A percentile compares a stretch with the other conserved stretches of the same genome.
Conservation (phyloP, 1,140 invertebrate species). For the Philopotamus ludificatus region DNA sequence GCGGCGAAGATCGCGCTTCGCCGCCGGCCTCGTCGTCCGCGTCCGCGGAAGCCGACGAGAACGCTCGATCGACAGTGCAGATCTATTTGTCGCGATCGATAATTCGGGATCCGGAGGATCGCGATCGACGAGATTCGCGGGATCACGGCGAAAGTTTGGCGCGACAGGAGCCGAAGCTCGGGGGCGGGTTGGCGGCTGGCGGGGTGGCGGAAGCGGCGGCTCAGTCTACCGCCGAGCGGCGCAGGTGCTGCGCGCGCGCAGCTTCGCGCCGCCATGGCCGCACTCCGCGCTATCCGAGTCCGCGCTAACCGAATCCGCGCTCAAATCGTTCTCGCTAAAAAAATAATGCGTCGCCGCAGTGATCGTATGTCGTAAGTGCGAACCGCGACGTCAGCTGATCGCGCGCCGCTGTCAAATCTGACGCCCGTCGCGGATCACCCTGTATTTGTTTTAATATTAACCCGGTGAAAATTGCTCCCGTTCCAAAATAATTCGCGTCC, state of each 20-base stretch:
- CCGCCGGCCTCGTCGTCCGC: background rate
- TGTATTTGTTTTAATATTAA: too few relatives aligned
- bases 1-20: too few relatives aligned
- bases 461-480: background rate
- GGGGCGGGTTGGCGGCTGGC: background rate
- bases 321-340: background rate
- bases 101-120: background rate
- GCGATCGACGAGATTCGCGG: background rate
- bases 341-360: too few relatives aligned
- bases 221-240: slow-evolving; percentile 7
- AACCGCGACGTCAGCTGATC: background rate
- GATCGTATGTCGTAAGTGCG: background rate
- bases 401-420: background rate
- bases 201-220: slow-evolving; percentile 10
- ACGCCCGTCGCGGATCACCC: too few relatives aligned
- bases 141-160: background rate
- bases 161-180: background rate
- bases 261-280: background rate
- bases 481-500: background rate
- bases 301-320: background rate
- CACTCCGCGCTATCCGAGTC: background rate
- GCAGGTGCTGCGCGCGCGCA: slow-evolving; percentile 17
- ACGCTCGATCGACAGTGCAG: background rate
- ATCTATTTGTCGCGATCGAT: background rate
- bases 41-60: background rate